Base-by-base conservation (phyloP, 1,140 invertebrate species). In the Bacillus rossius region DNA sequence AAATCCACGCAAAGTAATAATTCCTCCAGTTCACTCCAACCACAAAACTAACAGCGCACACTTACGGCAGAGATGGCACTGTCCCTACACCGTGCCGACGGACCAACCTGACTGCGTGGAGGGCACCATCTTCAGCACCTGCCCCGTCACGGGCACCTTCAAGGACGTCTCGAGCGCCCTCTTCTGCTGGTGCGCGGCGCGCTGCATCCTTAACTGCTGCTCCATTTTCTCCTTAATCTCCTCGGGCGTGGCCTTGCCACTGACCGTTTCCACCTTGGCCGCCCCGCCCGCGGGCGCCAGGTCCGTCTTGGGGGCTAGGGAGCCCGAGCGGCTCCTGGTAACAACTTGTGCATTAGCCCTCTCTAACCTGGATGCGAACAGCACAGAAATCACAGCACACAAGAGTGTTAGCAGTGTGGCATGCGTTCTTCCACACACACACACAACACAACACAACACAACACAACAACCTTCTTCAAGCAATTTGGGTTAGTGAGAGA, bases 201-300 rank as follows among this genome's bases (percentile, higher is more conserved):
- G 73, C 70, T 96, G 93, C 63, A 92, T 78, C 45, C 91, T 84
- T 26, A 95, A 72, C 64, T 95, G 91, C 61, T 91, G 88, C 67
- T 96, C 93, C 84, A 94, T 86, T 69, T 94, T 91, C 57, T 94
- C 92, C 70, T 93, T 93, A 40, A 93, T 86, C 66, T 94, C 90
- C 55, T 91, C 87, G 0, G 88, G 81, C 19, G 81, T 83, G 0
- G 81, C 76, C 70, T 84, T 84, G 14, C 76, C 69, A 63, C 79
- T 76, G 51, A 81, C 71, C 37, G 74, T 49, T 20, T 61, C 59
- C 10, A 61, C 29, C 16, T 61, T 61, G n/a, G 48, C 48, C 3
- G 50, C 37, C 25, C 23, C 43, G 5, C 22, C 22, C n/a, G 17
- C 47, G 0, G 38, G 26, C 2, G 53, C 34, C 8, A 55, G 29